Evolutionary conservation across 2,797 vertebrate genomes (phyloP).

Genomic region (Prunella strophiata): DNA sequence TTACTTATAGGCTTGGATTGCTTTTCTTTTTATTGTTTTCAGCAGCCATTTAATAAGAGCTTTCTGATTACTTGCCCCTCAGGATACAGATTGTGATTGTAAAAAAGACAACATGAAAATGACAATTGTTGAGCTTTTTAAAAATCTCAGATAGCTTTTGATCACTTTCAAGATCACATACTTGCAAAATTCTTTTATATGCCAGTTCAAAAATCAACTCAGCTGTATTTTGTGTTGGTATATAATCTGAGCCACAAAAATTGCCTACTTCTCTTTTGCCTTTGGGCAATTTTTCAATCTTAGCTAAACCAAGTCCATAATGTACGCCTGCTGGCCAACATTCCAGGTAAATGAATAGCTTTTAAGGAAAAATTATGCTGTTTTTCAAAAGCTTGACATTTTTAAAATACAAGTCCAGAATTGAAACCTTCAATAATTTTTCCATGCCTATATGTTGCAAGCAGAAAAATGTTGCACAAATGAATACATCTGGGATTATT

Average conservation of each 20-base stretch:
- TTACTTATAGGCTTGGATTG: neutral
- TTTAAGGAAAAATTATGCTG: slow-evolving; percentile 79
- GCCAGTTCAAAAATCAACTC: slow-evolving; percentile 38
- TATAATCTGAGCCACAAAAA: slow-evolving; percentile 74
- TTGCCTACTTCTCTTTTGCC: slow-evolving; percentile 69
- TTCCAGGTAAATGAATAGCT: slow-evolving; percentile 84
- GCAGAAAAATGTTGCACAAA: slow-evolving; percentile 80
- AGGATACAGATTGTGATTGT: neutral
- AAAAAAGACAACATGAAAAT: slow-evolving; percentile 17
- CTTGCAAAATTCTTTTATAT: slow-evolving; percentile 10
- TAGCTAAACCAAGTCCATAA: slow-evolving; percentile 80
- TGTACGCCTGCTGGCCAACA: slow-evolving; percentile 78
- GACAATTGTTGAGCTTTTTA: neutral
- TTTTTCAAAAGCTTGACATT: slow-evolving; percentile 83
- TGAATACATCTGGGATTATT: slow-evolving; percentile 87
- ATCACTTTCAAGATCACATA: slow-evolving; percentile 24
- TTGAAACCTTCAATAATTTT: slow-evolving; percentile 80
- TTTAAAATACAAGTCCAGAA: slow-evolving; percentile 79
- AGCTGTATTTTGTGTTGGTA: slow-evolving; percentile 60
- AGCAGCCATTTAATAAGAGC: neutral
- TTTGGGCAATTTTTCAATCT: slow-evolving; percentile 77
- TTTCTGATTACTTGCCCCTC: neutral
- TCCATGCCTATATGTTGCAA: slow-evolving; percentile 80
- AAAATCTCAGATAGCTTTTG: slow-evolving; percentile 19
- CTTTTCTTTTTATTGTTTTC: slow-evolving; percentile 29